Evolutionary conservation across 2,888 invertebrate genomes (phyloP).

Genomic region (Nymphalis polychloros): DNA sequence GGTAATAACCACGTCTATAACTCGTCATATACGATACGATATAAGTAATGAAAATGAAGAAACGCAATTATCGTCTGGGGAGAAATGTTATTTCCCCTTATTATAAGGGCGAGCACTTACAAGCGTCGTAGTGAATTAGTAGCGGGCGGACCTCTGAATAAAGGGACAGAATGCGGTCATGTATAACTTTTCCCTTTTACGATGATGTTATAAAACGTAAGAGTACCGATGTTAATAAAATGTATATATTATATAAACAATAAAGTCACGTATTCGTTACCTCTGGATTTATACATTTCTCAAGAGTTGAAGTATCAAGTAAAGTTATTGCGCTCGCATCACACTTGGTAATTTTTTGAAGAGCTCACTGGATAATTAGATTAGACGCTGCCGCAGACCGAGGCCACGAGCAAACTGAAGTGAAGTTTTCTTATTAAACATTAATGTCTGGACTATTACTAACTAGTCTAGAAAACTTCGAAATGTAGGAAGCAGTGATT

Average conservation of each 20-base stretch:
- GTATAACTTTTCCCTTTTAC: conserved; percentile 43
- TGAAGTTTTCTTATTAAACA: conserved; percentile 42
- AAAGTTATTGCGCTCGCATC: conserved; percentile 58
- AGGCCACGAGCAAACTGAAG: conserved; percentile 41
- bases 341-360: conserved; percentile 64
- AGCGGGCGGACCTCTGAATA: conserved; percentile 45
- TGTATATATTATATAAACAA: conserved; percentile 11
- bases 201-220: conserved; percentile 33
- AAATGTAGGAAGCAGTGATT: conserved; percentile 34
- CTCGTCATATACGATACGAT: conserved; percentile 46
- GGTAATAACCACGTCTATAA: conserved; percentile 45
- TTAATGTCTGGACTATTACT: conserved; percentile 44
- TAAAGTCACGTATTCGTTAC: neutral
- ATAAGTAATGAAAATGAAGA: conserved; percentile 56
- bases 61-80: conserved; percentile 53
- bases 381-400: conserved; percentile 59
- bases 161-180: conserved; percentile 43
- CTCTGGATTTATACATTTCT: conserved; percentile 39
- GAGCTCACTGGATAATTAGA: conserved; percentile 69
- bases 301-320: conserved; percentile 57
- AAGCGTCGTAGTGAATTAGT: conserved; percentile 50
- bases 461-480: conserved; percentile 41
- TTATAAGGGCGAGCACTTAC: conserved; percentile 49
- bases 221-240: conserved; percentile 20
- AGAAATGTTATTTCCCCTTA: conserved; percentile 47